phyloP scores from a whole-genome alignment of 2,113 vertebrate species.

The Clarias magur region DNA sequence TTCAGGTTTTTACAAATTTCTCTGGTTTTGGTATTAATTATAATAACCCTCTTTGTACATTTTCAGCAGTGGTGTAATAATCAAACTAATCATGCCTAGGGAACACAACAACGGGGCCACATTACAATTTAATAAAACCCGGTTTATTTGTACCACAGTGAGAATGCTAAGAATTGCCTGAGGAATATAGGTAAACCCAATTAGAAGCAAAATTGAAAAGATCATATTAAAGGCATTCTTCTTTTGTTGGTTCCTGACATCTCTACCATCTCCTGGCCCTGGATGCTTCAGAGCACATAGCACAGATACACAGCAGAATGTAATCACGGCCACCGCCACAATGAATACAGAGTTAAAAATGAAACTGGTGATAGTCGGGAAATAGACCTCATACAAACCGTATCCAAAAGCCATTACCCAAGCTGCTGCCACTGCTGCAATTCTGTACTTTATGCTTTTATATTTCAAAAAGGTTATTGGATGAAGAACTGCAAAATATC shows the following conservation, averaged over 20 bases:
- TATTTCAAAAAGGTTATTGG: conserved; percentile 32
- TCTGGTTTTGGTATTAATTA: neutral
- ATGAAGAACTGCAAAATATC: conserved; percentile 34
- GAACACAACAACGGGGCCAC: conserved; percentile 7
- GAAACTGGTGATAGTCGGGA: neutral
- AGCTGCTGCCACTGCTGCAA: neutral
- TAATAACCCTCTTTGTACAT: conserved; percentile 18
- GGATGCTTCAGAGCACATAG: conserved; percentile 11
- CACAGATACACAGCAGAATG: conserved; percentile 38
- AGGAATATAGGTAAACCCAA: conserved; percentile 9
- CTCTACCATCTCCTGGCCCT: conserved; percentile 14
- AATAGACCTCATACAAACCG: neutral
- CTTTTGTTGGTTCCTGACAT: conserved; percentile 22
- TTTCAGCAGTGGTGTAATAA: conserved; percentile 20
- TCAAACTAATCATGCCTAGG: neutral
- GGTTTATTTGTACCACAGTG: neutral
- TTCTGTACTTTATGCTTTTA: conserved; percentile 34
- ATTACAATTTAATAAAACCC: neutral
- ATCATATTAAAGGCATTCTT: conserved; percentile 32
- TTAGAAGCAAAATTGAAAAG: conserved; percentile 1
- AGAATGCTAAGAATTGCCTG: neutral
- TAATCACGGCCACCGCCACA: neutral
- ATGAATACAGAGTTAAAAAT: conserved; percentile 8
- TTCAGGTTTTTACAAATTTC: neutral
- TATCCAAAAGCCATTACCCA: neutral